Base-by-base conservation (phyloP, 2,888 invertebrate genomes). In the Drosophila limbata region DNA sequence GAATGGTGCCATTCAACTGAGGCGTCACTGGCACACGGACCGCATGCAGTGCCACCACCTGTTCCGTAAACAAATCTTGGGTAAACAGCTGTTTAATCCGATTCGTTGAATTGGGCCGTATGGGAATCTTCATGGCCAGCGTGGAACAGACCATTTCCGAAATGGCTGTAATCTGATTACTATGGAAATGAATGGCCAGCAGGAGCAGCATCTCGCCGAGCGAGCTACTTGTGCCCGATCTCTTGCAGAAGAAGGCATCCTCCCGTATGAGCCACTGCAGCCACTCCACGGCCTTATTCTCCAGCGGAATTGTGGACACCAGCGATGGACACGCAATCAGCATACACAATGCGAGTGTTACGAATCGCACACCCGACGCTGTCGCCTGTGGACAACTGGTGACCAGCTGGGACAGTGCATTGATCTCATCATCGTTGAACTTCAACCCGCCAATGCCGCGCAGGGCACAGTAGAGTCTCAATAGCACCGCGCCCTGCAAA, bases 121-220 rank as follows among this genome's bases (percentile, higher is more conserved):
- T 94, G 0, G 96, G 96, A 69, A 98, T 96, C 91, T 98, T 98
- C 98, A 99, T 98, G 28, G 98, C 98, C 3, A 99, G 93, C 1
- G 98, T 98, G 3, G 98, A 96, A 88, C 98, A 98, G 0, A 99
- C 98, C 40, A 99, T 93, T 89, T 99, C 99, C 60, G 97, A 96
- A 59, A 99, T 98, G 6, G 98, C 98, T 57, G 96, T 95, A 71
- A 98, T 94, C 92, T 99, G 98, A 90, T 98, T 98, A 79, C 98
- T 97, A 92, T 99, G 99, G 91, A 99, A 99, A 92, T 99, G 98
- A 77, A 99, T 98, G 0, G 99, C 99, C 94, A 99, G 97, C 68
- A 99, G 93, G 0, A 99, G 95, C 56, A 99, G 93, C 97, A 99
- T 98, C 93, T 99, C 98, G 1, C 98, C 98, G 90, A 98, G 97